Evolutionary conservation across 2,888 invertebrate species (phyloP).

Genomic region (Pollenia angustigena): DNA sequence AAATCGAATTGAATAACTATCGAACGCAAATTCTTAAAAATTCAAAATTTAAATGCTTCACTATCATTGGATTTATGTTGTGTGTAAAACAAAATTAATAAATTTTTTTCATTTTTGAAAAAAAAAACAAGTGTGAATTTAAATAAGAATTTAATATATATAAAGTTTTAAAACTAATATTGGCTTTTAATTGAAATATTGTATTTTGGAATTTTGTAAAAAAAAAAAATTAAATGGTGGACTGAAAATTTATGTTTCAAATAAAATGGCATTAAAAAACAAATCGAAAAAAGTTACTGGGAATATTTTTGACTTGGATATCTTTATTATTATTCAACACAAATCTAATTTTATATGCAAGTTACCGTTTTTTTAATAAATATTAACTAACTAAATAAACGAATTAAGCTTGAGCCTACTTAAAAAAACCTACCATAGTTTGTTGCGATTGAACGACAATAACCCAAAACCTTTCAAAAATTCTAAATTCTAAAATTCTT

Average conservation of each 20-base stretch:
- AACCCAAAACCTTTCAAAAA: neutral
- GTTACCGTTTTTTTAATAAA: conserved; percentile 71
- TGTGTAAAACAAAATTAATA: conserved; percentile 52
- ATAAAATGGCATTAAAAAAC: neutral
- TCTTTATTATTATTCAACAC: conserved; percentile 76
- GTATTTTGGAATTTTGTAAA: too few relatives aligned
- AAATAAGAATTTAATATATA: neutral
- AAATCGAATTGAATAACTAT: neutral
- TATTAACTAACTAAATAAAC: neutral
- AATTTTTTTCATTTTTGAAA: conserved; percentile 6
- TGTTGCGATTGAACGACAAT: neutral
- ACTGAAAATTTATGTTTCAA: neutral
- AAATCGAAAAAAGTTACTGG: conserved; percentile 75
- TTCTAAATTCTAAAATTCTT: conserved; percentile 2
- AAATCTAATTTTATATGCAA: conserved; percentile 78
- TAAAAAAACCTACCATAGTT: too few relatives aligned
- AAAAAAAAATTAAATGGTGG: neutral
- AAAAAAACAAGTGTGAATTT: neutral
- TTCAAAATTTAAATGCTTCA: conserved; percentile 59
- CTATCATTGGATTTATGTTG: conserved; percentile 68
- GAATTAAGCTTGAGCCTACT: too few relatives aligned
- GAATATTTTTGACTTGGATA: conserved; percentile 79
- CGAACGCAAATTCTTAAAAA: neutral
- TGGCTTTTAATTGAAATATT: conserved; percentile 70
- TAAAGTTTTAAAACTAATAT: neutral